Evolutionary conservation across 2,888 invertebrate species (phyloP), one percentile per base, ranked within the genome.

Genomic region (Phyllotreta striolata): DNA sequence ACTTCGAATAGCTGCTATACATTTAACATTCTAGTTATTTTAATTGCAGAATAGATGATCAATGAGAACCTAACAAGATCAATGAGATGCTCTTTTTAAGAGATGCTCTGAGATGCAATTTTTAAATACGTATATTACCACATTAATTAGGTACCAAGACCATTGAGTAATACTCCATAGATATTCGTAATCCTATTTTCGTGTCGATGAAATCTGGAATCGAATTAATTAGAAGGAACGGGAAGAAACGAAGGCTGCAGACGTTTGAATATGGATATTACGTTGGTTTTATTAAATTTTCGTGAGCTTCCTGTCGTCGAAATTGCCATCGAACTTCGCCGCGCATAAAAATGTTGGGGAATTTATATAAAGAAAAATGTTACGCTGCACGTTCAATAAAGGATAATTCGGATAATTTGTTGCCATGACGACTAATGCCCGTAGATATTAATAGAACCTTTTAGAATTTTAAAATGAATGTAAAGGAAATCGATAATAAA

Each of bases 381-480:
- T 44, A 43, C 8, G 34, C 43, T 6, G 24, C 35, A 5, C 40
- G 34, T 55, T 44, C 14, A 39, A 10, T 49, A 39, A 34, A 35
- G 41, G 40, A 51, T 51, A 59, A 59, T 59, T 59, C 58, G 40
- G 35, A 49, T 35, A 24, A 59, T 40, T 41, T 35, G 40, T 49
- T 41, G 41, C 58, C 58, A 51, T 51, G 51, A 37, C 58, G 40
- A 59, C 41, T 41, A 49, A 51, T 59, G 13, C 41, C 38, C 24
- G 24, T 51, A 35, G 10, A 24, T 12, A 49, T 41, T 59, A 41
- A 38, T 57, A 46, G 37, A 52, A 24, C 24, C 2, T 38, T 52
- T 8, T 39, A 38, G 4, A 13, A 38, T 10, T 7, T 52, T 38
- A 52, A 38, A 14, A 38, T 51, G 24, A 24, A 24, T 24, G 4